These are phyloP conservation scores for human DNA, from an alignment of 2,113 vertebrate species.

Conservation along the genomic window DNA sequence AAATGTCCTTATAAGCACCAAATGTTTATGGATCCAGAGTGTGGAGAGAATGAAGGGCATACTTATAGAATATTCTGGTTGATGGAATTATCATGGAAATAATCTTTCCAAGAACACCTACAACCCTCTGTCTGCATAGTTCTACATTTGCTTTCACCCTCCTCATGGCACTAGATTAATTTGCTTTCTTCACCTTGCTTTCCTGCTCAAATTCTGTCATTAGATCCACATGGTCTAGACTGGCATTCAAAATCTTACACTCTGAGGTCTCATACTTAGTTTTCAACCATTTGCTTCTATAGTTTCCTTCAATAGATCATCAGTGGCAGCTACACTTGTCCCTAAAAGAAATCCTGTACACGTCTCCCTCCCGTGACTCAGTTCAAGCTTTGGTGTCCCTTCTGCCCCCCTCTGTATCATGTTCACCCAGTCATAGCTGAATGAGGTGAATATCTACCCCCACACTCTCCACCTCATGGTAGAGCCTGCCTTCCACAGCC, in stretches of 20 bases:
- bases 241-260: background rate
- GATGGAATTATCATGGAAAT: background rate
- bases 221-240: background rate
- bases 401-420: background rate
- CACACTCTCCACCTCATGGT: rapidly evolving
- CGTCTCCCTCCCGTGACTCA: background rate
- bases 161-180: background rate
- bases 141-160: background rate
- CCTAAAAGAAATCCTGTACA: background rate
- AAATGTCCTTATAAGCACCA: background rate
- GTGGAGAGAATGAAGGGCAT: background rate
- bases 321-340: background rate
- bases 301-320: background rate
- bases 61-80: background rate
- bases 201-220: background rate
- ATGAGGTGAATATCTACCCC: too few species aligned
- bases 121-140: background rate
- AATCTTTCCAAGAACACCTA: background rate
- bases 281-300: background rate
- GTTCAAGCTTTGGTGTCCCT: background rate
- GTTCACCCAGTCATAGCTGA: background rate
- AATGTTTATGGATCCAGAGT: background rate
- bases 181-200: background rate
- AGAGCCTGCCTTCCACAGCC: background rate
- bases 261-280: background rate